Conservation (phyloP, 1,140 invertebrate species). For the Listronotus oregonensis region DNA sequence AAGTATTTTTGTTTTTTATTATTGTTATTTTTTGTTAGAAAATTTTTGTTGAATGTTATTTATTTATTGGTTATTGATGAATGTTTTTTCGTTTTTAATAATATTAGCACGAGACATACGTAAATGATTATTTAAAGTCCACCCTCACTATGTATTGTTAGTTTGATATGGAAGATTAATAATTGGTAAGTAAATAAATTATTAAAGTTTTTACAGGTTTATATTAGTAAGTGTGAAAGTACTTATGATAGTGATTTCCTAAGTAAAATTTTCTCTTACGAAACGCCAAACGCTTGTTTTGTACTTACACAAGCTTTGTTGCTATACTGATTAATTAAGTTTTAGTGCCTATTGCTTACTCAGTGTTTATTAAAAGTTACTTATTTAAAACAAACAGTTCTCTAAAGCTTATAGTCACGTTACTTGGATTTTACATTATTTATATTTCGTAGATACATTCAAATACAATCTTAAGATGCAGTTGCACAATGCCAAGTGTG, state of each 20-base stretch:
- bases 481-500: too few relatives aligned
- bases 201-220: background rate
- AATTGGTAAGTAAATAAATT: conserved; percentile 10
- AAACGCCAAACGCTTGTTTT: too few relatives aligned
- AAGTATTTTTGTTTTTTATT: background rate
- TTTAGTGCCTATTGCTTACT: too few relatives aligned
- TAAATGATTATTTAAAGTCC: conserved; percentile 50
- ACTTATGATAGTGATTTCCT: background rate
- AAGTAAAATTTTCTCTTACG: too few relatives aligned
- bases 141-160: conserved; percentile 37
- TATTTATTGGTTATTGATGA: conserved; percentile 12
- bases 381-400: too few relatives aligned
- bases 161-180: conserved; percentile 11
- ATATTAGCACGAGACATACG: background rate
- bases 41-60: conserved; percentile 28
- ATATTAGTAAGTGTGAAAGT: background rate
- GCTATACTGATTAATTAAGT: too few relatives aligned
- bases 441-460: too few relatives aligned
- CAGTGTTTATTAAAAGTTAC: too few relatives aligned
- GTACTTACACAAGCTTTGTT: too few relatives aligned
- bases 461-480: too few relatives aligned
- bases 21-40: conserved; percentile 23
- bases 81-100: conserved; percentile 8
- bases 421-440: too few relatives aligned
- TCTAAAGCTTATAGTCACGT: too few relatives aligned